These are phyloP conservation scores for Thalassophryne amazonica DNA, from an alignment of 2,797 vertebrate genomes.

Conservation along the genomic window DNA sequence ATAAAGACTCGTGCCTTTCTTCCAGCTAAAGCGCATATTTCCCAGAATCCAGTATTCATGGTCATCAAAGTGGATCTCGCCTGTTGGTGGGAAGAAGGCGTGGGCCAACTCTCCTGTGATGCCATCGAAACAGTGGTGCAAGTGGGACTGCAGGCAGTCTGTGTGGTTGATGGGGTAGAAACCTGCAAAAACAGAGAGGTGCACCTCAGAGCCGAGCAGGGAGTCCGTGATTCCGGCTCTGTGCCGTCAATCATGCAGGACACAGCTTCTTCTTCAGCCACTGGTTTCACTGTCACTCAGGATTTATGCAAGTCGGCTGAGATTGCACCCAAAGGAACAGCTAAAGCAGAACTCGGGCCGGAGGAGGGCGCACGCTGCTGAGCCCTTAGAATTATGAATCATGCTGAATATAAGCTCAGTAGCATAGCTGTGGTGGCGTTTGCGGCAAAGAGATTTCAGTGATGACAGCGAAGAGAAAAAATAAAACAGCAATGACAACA, in stretches of 20 bases:
- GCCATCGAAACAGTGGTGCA: constrained; percentile 97
- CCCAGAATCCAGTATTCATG: constrained; percentile 96
- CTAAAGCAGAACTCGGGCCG: constrained; percentile 31
- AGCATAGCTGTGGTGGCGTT: constrained; percentile 18
- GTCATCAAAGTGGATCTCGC: constrained; percentile 97
- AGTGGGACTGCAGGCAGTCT: constrained; percentile 87
- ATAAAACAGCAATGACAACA: constrained; percentile 23
- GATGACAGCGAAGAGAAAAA: constrained; percentile 30
- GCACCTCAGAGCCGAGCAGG: constrained; percentile 44
- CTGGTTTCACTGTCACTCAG: constrained; percentile 39
- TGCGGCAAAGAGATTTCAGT: constrained; percentile 13
- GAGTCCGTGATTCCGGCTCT: constrained; percentile 39
- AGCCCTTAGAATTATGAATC: constrained; percentile 35
- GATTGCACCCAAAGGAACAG: constrained; percentile 29
- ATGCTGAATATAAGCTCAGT: constrained; percentile 32
- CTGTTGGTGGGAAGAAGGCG: constrained; percentile 92
- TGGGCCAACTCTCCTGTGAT: constrained; percentile 95
- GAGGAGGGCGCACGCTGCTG: no score
- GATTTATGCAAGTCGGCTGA: constrained; percentile 33
- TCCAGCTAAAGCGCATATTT: constrained; percentile 96
- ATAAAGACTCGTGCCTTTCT: constrained; percentile 81
- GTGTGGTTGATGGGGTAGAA: constrained; percentile 97
- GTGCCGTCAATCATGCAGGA: constrained; percentile 34
- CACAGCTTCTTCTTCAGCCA: constrained; percentile 27
- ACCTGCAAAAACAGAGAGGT: constrained; percentile 74